Evolutionary conservation across 2,113 vertebrate genomes (phyloP).

Genomic region (Larimichthys polyactis): DNA sequence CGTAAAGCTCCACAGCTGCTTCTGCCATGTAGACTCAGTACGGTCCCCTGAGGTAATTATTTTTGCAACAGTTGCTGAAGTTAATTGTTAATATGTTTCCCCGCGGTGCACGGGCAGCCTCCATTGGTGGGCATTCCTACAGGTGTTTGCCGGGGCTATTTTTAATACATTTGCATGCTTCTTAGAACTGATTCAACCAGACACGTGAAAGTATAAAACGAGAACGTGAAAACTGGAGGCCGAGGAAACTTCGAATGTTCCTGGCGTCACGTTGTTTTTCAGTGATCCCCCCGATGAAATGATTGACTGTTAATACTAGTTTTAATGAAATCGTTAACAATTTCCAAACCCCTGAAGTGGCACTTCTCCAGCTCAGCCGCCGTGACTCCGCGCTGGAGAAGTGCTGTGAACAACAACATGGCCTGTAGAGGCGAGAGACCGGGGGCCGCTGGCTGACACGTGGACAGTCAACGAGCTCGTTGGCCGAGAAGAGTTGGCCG

Average conservation of each 20-base stretch:
- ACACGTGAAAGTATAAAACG: not conserved
- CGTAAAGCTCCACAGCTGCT: slow-evolving; percentile 46
- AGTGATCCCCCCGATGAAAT: not conserved
- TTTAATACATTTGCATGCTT: not conserved
- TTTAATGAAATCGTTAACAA: slow-evolving; percentile 32
- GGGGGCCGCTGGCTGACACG: slow-evolving; percentile 49
- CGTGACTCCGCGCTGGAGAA: slow-evolving; percentile 25
- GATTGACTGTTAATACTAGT: slow-evolving; percentile 15
- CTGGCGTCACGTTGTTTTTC: not conserved
- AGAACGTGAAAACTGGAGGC: not conserved
- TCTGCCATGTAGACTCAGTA: slow-evolving; percentile 34
- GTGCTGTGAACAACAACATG: slow-evolving; percentile 31
- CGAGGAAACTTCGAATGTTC: not conserved
- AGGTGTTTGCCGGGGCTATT: slow-evolving; percentile 9
- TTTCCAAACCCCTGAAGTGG: slow-evolving; percentile 57
- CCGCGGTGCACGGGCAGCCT: slow-evolving; percentile 21
- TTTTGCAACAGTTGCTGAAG: slow-evolving; percentile 66
- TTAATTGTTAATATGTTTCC: slow-evolving; percentile 71
- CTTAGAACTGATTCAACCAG: slow-evolving; percentile 1
- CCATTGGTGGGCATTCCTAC: not conserved
- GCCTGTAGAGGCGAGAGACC: slow-evolving; percentile 29
- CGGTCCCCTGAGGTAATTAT: slow-evolving; percentile 54
- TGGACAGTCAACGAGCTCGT: slow-evolving; percentile 60
- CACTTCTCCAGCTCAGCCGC: slow-evolving; percentile 11
- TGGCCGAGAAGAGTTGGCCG: slow-evolving; percentile 50